Evolutionary conservation across 2,888 invertebrate species (phyloP).

Genomic region (Dendrolimus houi): DNA sequence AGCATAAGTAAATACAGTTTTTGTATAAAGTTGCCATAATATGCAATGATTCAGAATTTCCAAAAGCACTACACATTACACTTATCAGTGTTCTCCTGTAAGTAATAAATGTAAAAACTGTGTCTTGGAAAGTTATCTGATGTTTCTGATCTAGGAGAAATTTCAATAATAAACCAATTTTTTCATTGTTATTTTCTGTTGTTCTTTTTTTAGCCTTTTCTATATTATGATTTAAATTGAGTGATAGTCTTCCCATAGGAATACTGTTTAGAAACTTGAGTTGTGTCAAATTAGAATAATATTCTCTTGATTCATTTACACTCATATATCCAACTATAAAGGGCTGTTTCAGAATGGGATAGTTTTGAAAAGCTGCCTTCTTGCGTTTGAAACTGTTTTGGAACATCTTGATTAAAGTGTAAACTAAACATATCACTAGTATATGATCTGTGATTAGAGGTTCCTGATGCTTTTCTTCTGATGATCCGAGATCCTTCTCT

Average conservation of each 20-base stretch:
- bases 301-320: conserved; percentile 25
- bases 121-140: conserved; percentile 8
- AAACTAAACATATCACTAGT: no score
- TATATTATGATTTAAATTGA: conserved; percentile 28
- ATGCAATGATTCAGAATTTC: conserved; percentile 11
- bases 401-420: no score
- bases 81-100: conserved; percentile 32
- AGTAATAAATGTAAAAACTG: conserved; percentile 18
- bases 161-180: conserved; percentile 24
- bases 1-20: conserved; percentile 30
- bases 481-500: no score
- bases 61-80: conserved; percentile 25
- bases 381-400: background rate
- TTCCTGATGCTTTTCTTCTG: no score
- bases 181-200: conserved; percentile 27
- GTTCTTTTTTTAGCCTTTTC: conserved; percentile 25
- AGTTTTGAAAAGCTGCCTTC: background rate
- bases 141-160: conserved; percentile 20
- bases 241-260: conserved; percentile 12
- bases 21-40: conserved; percentile 23
- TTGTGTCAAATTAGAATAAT: conserved; percentile 24
- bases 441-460: no score
- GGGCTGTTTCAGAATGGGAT: conserved; percentile 8
- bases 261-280: conserved; percentile 24
- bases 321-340: conserved; percentile 28